Conservation (phyloP, 2,113 vertebrate genomes). For the Laticauda laticaudata region DNA sequence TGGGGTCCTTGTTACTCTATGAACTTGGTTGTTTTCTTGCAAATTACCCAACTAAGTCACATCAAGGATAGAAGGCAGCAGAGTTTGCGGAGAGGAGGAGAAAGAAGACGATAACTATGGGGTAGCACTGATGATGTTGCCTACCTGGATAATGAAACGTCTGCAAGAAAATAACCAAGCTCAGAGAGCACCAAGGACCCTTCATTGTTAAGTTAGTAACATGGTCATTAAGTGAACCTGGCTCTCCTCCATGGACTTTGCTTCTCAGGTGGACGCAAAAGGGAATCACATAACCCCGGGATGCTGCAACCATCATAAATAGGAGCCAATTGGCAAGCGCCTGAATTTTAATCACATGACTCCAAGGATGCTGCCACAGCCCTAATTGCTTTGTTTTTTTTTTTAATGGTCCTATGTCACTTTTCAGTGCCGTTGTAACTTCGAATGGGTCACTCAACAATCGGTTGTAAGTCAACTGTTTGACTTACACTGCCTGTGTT, state of each 20-base stretch:
- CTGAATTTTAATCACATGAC: not conserved
- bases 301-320: no score
- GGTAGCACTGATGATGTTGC: not conserved
- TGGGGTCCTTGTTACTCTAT: no score
- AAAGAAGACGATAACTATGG: fast-evolving
- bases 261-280: not conserved
- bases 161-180: not conserved
- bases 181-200: not conserved
- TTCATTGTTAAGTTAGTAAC: not conserved
- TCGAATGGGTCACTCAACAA: not conserved
- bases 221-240: not conserved
- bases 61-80: no score
- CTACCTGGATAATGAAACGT: not conserved
- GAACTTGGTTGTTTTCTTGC: no score
- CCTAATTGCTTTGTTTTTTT: no score
- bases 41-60: no score
- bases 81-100: no score
- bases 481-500: not conserved
- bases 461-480: not conserved
- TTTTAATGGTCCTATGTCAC: not conserved
- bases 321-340: no score
- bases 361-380: not conserved
- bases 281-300: not conserved
- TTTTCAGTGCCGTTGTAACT: no score
- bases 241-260: not conserved